Evolutionary conservation across 2,113 vertebrate genomes (phyloP), one percentile per base, ranked within the genome.

Genomic region (Centrocercus urophasianus): DNA sequence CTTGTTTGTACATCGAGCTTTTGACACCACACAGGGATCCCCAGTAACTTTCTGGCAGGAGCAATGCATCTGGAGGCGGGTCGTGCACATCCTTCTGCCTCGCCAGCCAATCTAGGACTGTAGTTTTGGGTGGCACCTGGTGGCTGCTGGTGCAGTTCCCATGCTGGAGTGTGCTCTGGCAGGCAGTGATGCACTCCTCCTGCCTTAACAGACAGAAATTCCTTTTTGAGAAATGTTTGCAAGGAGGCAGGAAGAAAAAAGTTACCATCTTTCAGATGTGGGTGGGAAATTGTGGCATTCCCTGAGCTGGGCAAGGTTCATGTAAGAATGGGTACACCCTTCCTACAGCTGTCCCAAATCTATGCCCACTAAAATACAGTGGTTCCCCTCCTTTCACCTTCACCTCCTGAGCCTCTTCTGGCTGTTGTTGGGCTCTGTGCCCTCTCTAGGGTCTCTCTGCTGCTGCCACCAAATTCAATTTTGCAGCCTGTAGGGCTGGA

Each of bases 131-230:
- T 78, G 66, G 47, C 43, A 38, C 18, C 25, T 57, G 19, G 47
- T 78, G 47, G 66, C 72, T 81, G 78, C 47, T 72, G 72, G 5
- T 83, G 54, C 3, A 13, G 2, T 34, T 76, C 36, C 27, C 72
- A 7, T 0, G 2, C 89, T 66, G 72, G n/a, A 63, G 32, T 8
- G 59, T 36, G 63, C 54, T 67, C 54, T 3, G 2, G 63, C 64
- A 74, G 60, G 65, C 76, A 81, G 47, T 50, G 28, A 38, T 6
- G 6, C 32, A 5, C 0, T 0, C 34, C 69, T 86, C 63, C 75
- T 73, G 56, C 57, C 57, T 95, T 84, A 78, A 77, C 90, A 90
- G 79, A 6, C 86, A 73, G 69, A 90, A 43, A 20, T 52, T 7
- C 34, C 25, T 80, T 25, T 12, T 0, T 42, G 67, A 57, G 76